Evolutionary conservation across 2,113 vertebrate genomes (phyloP).

Genomic region (Sula dactylatra): DNA sequence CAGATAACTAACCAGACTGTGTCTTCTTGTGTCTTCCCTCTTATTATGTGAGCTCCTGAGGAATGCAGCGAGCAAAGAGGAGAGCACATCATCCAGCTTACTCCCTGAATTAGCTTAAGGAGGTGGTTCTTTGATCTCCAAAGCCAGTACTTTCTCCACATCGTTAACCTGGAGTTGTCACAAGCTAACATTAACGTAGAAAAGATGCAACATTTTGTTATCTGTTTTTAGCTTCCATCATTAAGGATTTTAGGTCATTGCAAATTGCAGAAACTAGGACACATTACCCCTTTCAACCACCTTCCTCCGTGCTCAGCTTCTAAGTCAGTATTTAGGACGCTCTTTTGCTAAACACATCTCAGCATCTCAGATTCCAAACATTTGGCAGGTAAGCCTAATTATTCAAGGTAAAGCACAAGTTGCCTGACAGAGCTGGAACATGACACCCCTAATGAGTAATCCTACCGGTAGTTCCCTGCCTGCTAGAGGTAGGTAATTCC

Average conservation of each 20-base stretch:
- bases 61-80: not conserved
- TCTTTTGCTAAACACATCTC: not conserved
- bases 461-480: not conserved
- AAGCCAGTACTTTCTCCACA: not conserved
- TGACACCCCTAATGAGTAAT: not conserved
- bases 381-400: not conserved
- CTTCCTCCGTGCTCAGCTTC: not conserved
- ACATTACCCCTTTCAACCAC: not conserved
- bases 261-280: slow-evolving; percentile 27
- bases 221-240: not conserved
- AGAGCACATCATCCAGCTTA: not conserved
- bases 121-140: not conserved
- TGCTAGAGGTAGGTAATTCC: not conserved
- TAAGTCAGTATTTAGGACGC: not conserved
- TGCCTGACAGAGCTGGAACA: not conserved
- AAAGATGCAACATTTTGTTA: not conserved
- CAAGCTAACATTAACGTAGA: not conserved
- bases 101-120: not conserved
- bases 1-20: not conserved
- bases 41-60: not conserved
- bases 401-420: not conserved
- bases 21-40: not conserved
- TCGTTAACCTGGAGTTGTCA: not conserved
- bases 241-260: slow-evolving; percentile 37
- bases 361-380: not conserved